phyloP scores from a whole-genome alignment of 2,113 vertebrate genomes.

The Elephas maximus region DNA sequence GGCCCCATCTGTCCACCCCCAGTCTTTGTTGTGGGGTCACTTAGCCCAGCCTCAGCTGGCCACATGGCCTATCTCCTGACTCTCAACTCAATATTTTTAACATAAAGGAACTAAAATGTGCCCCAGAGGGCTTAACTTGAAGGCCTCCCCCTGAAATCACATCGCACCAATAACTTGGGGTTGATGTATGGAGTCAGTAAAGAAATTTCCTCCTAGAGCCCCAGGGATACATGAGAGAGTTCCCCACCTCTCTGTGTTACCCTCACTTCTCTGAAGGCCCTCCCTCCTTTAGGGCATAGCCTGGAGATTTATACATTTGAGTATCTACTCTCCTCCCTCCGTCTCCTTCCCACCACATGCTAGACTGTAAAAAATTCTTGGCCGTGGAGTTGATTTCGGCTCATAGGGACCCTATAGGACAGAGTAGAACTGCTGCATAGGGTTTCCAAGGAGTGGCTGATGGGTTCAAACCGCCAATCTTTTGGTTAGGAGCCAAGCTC shows the following conservation, averaged over 20 bases:
- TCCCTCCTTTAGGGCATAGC: neutral
- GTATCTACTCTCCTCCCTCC: neutral
- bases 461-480: too few species aligned
- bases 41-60: neutral
- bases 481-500: too few species aligned
- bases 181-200: neutral
- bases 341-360: neutral
- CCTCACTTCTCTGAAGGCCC: accelerated
- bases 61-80: neutral
- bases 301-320: neutral
- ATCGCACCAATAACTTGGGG: accelerated
- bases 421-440: too few species aligned
- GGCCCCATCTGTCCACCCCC: too few species aligned
- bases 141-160: neutral
- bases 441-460: too few species aligned
- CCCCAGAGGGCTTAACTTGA: neutral
- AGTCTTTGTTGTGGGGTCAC: neutral
- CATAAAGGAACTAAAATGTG: neutral
- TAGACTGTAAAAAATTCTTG: too few species aligned
- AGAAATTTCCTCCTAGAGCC: neutral
- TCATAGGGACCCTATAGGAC: too few species aligned
- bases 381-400: too few species aligned
- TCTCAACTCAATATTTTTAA: neutral
- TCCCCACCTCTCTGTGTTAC: accelerated
- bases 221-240: too few species aligned